Percentiles rank a stretch among this genome's conserved stretches.
phyloP scores from a whole-genome alignment of 1,140 invertebrate genomes.

The Neotoxoptera formosana region DNA sequence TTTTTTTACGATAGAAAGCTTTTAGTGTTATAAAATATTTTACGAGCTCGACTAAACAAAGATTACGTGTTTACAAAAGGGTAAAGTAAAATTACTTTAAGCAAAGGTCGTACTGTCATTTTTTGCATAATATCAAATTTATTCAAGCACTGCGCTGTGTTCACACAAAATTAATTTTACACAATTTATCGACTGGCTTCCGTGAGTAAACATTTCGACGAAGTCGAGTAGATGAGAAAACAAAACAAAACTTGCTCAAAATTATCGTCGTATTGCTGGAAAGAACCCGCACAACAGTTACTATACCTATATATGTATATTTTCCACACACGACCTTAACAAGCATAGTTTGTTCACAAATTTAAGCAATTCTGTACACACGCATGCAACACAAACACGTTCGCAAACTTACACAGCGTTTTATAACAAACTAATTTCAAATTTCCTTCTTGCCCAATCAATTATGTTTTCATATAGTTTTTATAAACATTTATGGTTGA shows the following conservation, averaged over 20 bases:
- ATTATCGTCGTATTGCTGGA: not conserved
- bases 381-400: not conserved
- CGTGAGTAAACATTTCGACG: conserved; percentile 1
- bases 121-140: conserved; percentile 17
- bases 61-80: conserved; percentile 33
- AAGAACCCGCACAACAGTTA: not conserved
- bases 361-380: not conserved
- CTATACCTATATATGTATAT: not conserved
- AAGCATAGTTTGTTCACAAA: not conserved
- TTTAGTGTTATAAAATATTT: not conserved
- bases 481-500: not conserved
- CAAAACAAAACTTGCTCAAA: conserved; percentile 15
- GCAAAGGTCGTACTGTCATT: conserved; percentile 7
- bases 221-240: not conserved
- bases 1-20: not conserved
- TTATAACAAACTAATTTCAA: not conserved
- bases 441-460: not conserved
- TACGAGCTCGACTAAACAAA: conserved; percentile 29
- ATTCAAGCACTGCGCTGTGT: not conserved
- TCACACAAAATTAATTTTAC: conserved; percentile 32
- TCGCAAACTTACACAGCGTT: not conserved
- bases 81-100: not conserved
- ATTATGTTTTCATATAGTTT: not conserved
- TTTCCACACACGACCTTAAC: not conserved
- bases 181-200: not conserved